Percentiles rank a stretch among this genome's conserved stretches.
phyloP scores from a whole-genome alignment of 1,140 invertebrate species.

The Calliopsis andreniformis region DNA sequence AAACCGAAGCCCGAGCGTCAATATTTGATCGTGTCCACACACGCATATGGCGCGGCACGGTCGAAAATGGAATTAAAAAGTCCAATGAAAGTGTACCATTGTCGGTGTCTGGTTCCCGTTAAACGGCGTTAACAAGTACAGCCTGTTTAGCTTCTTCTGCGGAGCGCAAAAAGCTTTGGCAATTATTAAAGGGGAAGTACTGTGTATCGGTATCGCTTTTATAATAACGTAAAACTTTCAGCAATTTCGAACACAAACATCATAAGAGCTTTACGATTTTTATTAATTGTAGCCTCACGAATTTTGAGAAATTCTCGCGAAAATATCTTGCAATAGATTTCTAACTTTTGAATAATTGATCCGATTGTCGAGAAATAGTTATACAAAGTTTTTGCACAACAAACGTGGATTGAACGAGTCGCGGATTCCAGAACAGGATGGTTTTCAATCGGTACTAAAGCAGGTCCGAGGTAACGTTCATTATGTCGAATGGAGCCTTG shows the following conservation, averaged over 20 bases:
- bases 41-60: not conserved
- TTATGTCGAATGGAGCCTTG: constrained; percentile 37
- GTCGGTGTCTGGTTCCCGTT: not conserved
- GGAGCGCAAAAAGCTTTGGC: not conserved
- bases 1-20: constrained; percentile 49
- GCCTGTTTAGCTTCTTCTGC: not conserved
- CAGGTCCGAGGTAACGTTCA: constrained; percentile 16
- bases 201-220: not conserved
- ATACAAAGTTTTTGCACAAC: not conserved
- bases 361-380: too few species aligned
- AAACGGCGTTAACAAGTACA: not conserved
- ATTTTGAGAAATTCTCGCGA: too few species aligned
- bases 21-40: constrained; percentile 44
- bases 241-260: not conserved
- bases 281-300: too few species aligned
- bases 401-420: constrained; percentile 5
- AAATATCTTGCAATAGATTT: too few species aligned
- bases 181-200: too few species aligned
- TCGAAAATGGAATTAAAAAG: constrained; percentile 40
- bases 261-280: too few species aligned
- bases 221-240: not conserved
- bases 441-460: constrained; percentile 38
- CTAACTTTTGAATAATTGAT: too few species aligned
- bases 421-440: not conserved
- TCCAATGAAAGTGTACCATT: not conserved